Evolutionary conservation across 2,797 vertebrate species (phyloP), one percentile per base, ranked within the genome.

Genomic region (Trachurus trachurus): DNA sequence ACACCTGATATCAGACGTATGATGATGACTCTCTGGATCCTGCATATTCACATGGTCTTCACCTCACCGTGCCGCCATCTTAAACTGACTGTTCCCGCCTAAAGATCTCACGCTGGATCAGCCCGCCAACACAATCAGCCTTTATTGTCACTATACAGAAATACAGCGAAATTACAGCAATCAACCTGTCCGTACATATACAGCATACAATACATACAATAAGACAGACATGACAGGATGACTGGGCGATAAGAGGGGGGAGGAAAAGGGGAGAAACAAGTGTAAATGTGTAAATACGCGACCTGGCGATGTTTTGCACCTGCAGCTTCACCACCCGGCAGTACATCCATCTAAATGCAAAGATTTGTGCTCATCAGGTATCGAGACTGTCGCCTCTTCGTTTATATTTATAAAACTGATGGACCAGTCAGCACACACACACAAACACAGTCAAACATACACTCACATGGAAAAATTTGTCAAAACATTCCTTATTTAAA

Each of bases 341-440:
- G 49, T 2, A 6, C 66, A 52, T 83, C 74, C 76, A 65, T 80
- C 74, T 68, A 39, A 54, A 64, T 11, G 39, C 44, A 76, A 65
- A 76, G 50, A 79, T 74, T 22, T 73, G 3, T 52, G 50, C 47
- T 71, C 58, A 75, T 42, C 47, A 52, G 0, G 0, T 31, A 56
- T 74, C 2, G 44, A 75, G 29, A 39, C 10, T 29, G 40, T 61
- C 64, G 9, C 22, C 31, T 53, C 16, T 26, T 13, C 53, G 47
- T 56, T 66, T 44, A 79, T 78, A 49, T 54, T 58, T 40, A 31
- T 37, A 60, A 45, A 63, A 74, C 16, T 59, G 62, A 74, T 62
- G 63, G 34, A 66, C 3, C 52, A 15, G 21, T 10, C 21, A 63
- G 49, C 49, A 9, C 8, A 16, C 40, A 42, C 40, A 42, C 40